Conservation (phyloP, 2,113 vertebrate genomes). For the Chaetorhynchus papuensis region DNA sequence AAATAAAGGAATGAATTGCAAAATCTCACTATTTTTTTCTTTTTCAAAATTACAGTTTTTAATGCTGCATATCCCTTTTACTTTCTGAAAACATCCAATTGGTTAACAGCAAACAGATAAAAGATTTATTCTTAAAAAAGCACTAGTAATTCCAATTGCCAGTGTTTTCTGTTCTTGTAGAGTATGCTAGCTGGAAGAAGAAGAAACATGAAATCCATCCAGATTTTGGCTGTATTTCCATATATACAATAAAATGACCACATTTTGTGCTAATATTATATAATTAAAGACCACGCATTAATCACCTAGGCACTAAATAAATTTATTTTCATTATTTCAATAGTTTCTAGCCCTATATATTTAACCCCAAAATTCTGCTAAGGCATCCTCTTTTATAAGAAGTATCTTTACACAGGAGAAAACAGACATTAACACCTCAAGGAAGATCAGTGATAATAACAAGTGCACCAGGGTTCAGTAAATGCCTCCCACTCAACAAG, state of each 20-base stretch:
- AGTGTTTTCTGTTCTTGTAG: not conserved
- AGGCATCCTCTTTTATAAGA: not conserved
- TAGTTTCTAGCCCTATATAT: not conserved
- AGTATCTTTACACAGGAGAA: not conserved
- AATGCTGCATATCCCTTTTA: not conserved
- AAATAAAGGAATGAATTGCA: not conserved
- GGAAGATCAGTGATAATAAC: conserved; percentile 10
- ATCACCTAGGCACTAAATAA: not conserved
- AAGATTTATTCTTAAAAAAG: not conserved
- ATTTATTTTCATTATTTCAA: not conserved
- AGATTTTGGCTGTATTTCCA: not conserved
- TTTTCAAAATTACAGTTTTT: not conserved
- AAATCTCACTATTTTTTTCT: not conserved
- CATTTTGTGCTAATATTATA: not conserved
- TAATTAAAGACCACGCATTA: not conserved
- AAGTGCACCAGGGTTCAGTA: not conserved
- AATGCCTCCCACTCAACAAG: conserved; percentile 51
- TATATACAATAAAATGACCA: not conserved
- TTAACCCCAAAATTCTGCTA: not conserved
- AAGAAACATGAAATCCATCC: not conserved
- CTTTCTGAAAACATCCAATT: not conserved
- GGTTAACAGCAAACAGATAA: not conserved
- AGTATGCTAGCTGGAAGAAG: not conserved
- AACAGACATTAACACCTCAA: not conserved
- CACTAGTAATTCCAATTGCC: not conserved